These are phyloP conservation scores for Chanos chanos DNA, from an alignment of 2,797 vertebrate genomes.

Conservation along the genomic window DNA sequence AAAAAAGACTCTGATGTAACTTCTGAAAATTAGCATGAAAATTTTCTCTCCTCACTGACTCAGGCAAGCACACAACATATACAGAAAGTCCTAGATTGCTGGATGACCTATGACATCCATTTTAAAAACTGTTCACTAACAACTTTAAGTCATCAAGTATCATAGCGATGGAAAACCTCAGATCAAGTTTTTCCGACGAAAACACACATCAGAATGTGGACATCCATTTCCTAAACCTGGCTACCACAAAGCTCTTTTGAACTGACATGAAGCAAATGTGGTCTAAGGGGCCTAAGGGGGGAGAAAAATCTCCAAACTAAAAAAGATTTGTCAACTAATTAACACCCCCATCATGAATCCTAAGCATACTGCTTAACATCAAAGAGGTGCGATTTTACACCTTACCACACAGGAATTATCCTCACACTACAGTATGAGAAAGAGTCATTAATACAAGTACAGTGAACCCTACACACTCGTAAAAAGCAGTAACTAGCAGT, in stretches of 20 bases:
- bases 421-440: slow-evolving; percentile 42
- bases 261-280: slow-evolving; percentile 38
- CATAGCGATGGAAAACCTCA: no score
- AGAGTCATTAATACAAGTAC: slow-evolving; percentile 45
- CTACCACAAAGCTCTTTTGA: slow-evolving; percentile 39
- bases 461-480: slow-evolving; percentile 27
- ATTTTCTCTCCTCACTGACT: slow-evolving; percentile 23
- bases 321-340: slow-evolving; percentile 57
- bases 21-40: neutral
- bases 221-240: no score
- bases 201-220: no score
- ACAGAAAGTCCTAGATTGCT: no score
- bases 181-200: no score
- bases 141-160: no score
- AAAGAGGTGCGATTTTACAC: slow-evolving; percentile 63
- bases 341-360: slow-evolving; percentile 57
- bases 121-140: no score
- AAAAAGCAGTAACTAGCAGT: neutral
- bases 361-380: slow-evolving; percentile 58
- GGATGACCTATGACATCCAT: no score
- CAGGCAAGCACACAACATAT: no score
- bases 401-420: slow-evolving; percentile 54
- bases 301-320: slow-evolving; percentile 36
- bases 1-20: neutral
- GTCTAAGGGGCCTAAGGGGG: slow-evolving; percentile 21